A percentile compares a stretch with the other conserved stretches of the same genome.
phyloP scores from a whole-genome alignment of 2,888 invertebrate species.

The Hirtodrosophila alboralis region DNA sequence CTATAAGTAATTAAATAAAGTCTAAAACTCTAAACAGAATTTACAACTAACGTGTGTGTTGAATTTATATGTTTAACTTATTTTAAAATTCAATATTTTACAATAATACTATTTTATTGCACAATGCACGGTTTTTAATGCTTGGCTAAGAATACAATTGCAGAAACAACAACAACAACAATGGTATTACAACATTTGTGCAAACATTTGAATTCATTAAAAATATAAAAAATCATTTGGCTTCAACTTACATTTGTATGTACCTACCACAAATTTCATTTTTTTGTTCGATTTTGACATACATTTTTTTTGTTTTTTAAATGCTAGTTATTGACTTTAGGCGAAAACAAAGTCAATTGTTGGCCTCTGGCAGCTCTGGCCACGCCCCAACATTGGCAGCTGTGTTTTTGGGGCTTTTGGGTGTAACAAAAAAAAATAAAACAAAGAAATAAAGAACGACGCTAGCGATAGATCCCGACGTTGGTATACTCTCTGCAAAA shows the following conservation, averaged over 20 bases:
- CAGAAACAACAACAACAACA: constrained; percentile 12
- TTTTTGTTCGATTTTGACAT: constrained; percentile 53
- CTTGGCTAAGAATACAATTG: constrained; percentile 27
- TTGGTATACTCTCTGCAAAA: too few relatives aligned
- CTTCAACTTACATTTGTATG: constrained; percentile 28
- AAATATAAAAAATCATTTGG: constrained; percentile 16
- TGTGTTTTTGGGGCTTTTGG: constrained; percentile 17
- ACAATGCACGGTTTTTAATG: constrained; percentile 13
- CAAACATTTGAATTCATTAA: constrained; percentile 51
- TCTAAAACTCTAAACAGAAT: too few relatives aligned
- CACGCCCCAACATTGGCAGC: constrained; percentile 17
- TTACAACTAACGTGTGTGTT: too few relatives aligned
- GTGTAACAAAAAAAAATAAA: constrained; percentile 24
- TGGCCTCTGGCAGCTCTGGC: constrained; percentile 41
- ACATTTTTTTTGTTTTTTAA: constrained; percentile 47
- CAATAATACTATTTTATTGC: not conserved
- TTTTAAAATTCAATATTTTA: too few relatives aligned
- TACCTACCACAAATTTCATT: constrained; percentile 27
- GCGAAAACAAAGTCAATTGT: constrained; percentile 57
- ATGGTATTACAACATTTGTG: constrained; percentile 62
- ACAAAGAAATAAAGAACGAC: constrained; percentile 7
- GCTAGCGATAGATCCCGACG: too few relatives aligned
- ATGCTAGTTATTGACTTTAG: constrained; percentile 45
- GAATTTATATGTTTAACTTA: too few relatives aligned
- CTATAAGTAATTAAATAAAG: too few relatives aligned